Conservation (phyloP, 2,888 invertebrate genomes). For the Imbricaverruca yamaguchii region DNA sequence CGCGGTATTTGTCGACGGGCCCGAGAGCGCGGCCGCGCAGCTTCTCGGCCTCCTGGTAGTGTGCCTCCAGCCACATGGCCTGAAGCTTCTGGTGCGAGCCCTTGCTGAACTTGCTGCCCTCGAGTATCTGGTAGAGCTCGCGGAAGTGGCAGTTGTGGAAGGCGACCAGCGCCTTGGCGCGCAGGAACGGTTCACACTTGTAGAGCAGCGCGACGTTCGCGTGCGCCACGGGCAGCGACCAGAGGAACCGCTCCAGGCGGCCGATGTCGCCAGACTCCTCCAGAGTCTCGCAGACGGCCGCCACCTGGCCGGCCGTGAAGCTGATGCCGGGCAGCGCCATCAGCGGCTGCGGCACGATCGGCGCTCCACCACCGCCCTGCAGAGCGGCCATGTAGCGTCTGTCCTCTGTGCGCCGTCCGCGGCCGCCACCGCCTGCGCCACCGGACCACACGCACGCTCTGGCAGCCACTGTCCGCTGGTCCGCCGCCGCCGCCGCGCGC, state of each 20-base stretch:
- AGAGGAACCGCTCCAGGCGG: conserved; percentile 75
- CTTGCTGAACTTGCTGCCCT: conserved; percentile 82
- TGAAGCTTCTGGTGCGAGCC: conserved; percentile 77
- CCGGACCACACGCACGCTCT: conserved; percentile 25
- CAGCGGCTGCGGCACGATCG: conserved; percentile 32
- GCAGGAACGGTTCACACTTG: conserved; percentile 76
- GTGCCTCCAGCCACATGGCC: conserved; percentile 90
- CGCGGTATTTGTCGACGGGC: conserved; percentile 87
- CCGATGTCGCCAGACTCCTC: conserved; percentile 93
- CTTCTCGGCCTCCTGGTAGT: conserved; percentile 88
- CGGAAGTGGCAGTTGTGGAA: conserved; percentile 85
- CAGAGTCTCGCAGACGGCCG: conserved; percentile 87
- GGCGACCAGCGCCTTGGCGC: conserved; percentile 77
- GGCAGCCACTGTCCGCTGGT: conserved; percentile 26
- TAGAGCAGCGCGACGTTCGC: conserved; percentile 64
- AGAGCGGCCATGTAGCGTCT: conserved; percentile 26
- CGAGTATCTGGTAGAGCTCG: conserved; percentile 80
- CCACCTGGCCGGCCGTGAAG: conserved; percentile 76
- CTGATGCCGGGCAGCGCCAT: conserved; percentile 61
- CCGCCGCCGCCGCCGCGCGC: conserved; percentile 28
- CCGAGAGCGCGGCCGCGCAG: conserved; percentile 80
- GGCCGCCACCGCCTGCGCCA: conserved; percentile 24
- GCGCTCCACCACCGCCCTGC: conserved; percentile 27
- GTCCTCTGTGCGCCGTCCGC: conserved; percentile 14
- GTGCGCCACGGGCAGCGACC: conserved; percentile 86